Conservation (phyloP, 1,140 invertebrate species). For the Aphelenchoides fujianensis region DNA sequence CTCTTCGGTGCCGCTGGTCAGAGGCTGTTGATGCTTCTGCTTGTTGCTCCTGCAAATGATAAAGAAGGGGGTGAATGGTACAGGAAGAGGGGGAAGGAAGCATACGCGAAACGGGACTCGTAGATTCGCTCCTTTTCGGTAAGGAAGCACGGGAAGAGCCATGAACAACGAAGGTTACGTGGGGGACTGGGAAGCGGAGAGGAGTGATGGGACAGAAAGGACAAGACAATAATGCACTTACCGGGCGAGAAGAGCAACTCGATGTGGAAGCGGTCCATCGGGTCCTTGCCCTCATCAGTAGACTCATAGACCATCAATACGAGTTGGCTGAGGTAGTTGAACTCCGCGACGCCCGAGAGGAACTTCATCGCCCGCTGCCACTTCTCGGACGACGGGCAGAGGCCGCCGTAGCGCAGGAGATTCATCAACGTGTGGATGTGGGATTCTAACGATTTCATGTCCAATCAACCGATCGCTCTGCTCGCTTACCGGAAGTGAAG, state of each 20-base stretch:
- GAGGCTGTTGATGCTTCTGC: slow-evolving; percentile 29
- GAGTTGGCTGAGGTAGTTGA: slow-evolving; percentile 92
- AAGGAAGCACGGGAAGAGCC: slow-evolving; percentile 60
- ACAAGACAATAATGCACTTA: no score
- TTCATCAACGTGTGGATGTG: slow-evolving; percentile 97
- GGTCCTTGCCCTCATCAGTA: slow-evolving; percentile 23
- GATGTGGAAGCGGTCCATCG: slow-evolving; percentile 57
- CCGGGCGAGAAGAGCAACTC: slow-evolving; percentile 61
- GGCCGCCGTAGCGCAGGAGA: slow-evolving; percentile 85
- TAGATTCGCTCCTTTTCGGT: slow-evolving; percentile 62
- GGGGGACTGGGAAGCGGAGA: no score
- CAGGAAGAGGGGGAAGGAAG: neutral
- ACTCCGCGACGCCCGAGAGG: slow-evolving; percentile 89
- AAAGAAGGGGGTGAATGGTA: neutral
- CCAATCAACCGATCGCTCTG: neutral
- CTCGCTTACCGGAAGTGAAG: slow-evolving; percentile 73
- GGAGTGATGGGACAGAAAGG: no score
- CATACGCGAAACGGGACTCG: slow-evolving; percentile 52
- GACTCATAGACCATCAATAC: slow-evolving; percentile 59
- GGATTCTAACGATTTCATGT: slow-evolving; percentile 72
- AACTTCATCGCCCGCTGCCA: slow-evolving; percentile 98
- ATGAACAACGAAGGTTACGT: no score
- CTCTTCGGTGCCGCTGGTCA: slow-evolving; percentile 17
- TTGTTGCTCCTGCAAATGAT: slow-evolving; percentile 36
- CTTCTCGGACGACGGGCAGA: slow-evolving; percentile 79